Conservation (phyloP, 2,113 vertebrate species). For the Chloroceryle aenea region DNA sequence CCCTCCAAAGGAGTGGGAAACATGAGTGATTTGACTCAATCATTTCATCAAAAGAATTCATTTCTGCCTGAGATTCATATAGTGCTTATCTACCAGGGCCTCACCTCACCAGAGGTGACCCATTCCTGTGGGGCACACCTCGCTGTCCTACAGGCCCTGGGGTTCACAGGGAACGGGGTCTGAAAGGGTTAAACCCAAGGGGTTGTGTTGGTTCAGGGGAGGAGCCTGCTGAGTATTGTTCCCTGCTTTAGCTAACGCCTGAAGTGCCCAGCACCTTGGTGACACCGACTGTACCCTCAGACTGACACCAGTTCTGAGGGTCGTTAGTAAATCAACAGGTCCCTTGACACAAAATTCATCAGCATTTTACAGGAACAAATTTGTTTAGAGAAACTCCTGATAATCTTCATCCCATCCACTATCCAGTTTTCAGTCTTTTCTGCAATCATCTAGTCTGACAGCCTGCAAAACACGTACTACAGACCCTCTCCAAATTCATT, state of each 20-base stretch:
- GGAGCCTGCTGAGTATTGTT: neutral
- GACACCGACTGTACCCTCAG: neutral
- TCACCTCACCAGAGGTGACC: neutral
- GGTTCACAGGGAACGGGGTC: neutral
- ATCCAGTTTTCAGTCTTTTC: neutral
- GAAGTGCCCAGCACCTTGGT: neutral
- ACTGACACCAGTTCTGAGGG: neutral
- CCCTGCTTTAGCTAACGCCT: neutral
- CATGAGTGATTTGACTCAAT: neutral
- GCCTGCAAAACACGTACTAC: neutral
- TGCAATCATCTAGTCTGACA: neutral
- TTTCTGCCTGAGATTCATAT: conserved; percentile 51
- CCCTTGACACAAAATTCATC: neutral
- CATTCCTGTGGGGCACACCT: rapidly evolving
- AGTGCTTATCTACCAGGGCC: conserved; percentile 38
- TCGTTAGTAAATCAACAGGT: neutral
- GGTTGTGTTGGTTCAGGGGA: neutral
- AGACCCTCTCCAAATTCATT: neutral
- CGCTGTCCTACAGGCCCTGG: neutral
- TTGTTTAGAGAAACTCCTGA: neutral
- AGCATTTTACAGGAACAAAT: neutral
- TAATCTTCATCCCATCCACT: neutral
- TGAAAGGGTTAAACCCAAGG: neutral
- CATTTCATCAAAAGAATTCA: neutral
- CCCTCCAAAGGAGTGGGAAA: neutral